Evolutionary conservation across 2,113 vertebrate species (phyloP).

Genomic region (Chloropsis hardwickii): DNA sequence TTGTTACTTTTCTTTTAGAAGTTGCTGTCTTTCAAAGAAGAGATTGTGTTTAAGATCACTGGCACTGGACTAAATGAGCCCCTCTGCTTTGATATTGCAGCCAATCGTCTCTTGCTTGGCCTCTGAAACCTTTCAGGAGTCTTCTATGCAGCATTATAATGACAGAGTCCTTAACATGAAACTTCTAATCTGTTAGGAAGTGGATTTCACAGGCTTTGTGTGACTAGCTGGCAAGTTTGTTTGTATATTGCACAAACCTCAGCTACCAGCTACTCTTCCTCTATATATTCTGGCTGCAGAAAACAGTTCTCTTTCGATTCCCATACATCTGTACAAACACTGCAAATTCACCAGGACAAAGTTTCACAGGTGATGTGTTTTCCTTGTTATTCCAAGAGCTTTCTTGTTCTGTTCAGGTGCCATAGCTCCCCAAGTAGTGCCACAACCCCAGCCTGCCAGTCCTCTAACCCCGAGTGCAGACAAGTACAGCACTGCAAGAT

Average conservation of each 20-base stretch:
- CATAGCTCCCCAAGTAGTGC: not conserved
- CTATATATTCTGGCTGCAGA: not conserved
- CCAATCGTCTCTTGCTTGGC: not conserved
- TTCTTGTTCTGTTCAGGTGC: not conserved
- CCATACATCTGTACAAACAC: not conserved
- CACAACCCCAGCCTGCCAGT: not conserved
- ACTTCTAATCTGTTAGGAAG: not conserved
- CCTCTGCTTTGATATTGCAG: conserved; percentile 12
- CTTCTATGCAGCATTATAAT: not conserved
- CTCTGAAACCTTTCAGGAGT: conserved; percentile 8
- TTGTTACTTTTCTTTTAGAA: conserved; percentile 28
- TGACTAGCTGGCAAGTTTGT: not conserved
- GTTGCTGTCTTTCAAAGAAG: not conserved
- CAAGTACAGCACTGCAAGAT: fast-evolving
- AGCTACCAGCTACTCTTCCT: not conserved
- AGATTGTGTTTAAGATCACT: not conserved
- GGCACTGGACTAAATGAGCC: not conserved
- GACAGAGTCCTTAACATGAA: not conserved
- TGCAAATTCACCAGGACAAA: not conserved
- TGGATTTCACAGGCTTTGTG: not conserved
- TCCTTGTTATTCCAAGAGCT: not conserved
- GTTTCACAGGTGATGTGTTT: not conserved
- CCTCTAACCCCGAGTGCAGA: not conserved
- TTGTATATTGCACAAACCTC: not conserved
- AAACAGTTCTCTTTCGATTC: not conserved